Evolutionary conservation across 1,140 invertebrate genomes (phyloP).

Genomic region (Chymomyza costata): DNA sequence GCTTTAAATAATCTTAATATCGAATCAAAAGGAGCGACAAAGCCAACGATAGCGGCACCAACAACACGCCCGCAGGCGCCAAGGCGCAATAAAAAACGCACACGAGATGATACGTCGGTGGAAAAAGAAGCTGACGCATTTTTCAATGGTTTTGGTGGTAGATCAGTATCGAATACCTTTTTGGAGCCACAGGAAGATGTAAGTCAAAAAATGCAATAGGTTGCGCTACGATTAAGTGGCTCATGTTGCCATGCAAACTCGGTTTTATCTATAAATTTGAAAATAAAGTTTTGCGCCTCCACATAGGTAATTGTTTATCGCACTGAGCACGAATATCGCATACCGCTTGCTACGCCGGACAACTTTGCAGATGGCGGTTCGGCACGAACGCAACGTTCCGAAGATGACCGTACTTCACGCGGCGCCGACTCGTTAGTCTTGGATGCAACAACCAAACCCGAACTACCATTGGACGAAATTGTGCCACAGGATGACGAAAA

Average conservation of each 20-base stretch:
- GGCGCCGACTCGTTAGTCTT: conserved; percentile 81
- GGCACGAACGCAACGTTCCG: conserved; percentile 75
- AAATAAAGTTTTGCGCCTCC: too few relatives aligned
- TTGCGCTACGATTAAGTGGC: neutral
- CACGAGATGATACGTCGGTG: conserved; percentile 66
- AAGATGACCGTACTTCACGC: conserved; percentile 83
- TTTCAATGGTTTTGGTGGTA: conserved; percentile 73
- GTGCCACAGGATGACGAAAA: conserved; percentile 69
- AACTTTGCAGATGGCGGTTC: conserved; percentile 74
- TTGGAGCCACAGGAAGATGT: conserved; percentile 74
- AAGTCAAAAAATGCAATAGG: conserved; percentile 28
- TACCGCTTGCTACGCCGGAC: conserved; percentile 76
- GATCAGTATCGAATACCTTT: conserved; percentile 74
- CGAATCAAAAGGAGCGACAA: conserved; percentile 13
- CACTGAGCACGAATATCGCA: conserved; percentile 80
- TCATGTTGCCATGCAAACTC: neutral
- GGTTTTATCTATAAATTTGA: neutral
- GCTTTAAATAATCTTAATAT: conserved; percentile 53
- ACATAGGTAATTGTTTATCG: conserved; percentile 79
- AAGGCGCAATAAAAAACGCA: conserved; percentile 72
- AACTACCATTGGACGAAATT: conserved; percentile 20
- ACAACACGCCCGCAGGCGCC: conserved; percentile 52
- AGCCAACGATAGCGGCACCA: conserved; percentile 19
- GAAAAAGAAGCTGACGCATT: conserved; percentile 77
- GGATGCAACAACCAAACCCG: conserved; percentile 47